Evolutionary conservation across 1,140 invertebrate species (phyloP), one percentile per base, ranked within the genome.

Genomic region (Saccostrea glomerata): DNA sequence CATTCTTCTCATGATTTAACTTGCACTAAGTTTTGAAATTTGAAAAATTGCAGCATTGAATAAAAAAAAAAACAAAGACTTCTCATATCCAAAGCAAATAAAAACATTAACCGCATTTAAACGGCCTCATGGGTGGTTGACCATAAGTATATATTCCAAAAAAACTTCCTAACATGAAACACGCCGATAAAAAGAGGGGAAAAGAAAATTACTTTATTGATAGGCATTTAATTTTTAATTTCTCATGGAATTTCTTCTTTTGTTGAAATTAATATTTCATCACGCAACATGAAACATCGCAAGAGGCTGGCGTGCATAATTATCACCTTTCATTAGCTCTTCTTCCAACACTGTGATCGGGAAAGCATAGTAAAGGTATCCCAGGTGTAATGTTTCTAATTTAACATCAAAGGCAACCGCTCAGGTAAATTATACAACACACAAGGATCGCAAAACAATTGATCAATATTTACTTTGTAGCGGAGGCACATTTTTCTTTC

Each of bases 311-410:
- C 11, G 70, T 36, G 70, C 70, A 77, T 77, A 36, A 77, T 77
- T 77, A 77, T 77, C 70, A 77, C 70, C 70, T 77, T 77, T 77
- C 70, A 77, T 77, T 77, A 77, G 70, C 70, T 77, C 23, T 13
- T 77, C 70, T 25, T 36, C 70, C 30, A 25, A 30, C 30, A 25
- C 70, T 77, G 70, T 77, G 70, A 77, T 77, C 70, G 70, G 30
- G 70, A 77, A 77, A 36, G 70, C 70, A 77, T 77, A 25, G 70
- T 77, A 36, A 77, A 77, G 70, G 70, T 77, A 77, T 30, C 70
- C 70, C 70, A 77, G 70, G 70, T 77, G 70, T 77, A 77, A 77
- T 77, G 70, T 77, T 77, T 77, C 70, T 77, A 77, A 77, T 77
- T 77, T 77, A 77, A 77, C 70, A 77, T 77, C 70, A 77, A 77